Evolutionary conservation across 2,113 vertebrate species (phyloP), one percentile per base, ranked within the genome.

Genomic region (Trinectes maculatus): DNA sequence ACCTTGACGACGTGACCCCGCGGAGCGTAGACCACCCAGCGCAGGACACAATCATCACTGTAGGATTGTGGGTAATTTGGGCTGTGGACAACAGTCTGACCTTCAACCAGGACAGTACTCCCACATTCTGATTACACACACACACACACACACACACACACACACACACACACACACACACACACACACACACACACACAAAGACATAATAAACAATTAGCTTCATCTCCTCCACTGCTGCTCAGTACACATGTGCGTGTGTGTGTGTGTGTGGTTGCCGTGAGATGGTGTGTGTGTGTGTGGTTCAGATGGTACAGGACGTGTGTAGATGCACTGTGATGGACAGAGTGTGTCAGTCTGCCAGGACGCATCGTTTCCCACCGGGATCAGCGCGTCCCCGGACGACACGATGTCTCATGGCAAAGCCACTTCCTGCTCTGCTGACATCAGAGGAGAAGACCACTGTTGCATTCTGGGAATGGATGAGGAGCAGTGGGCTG

Each of bases 21-120:
- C 6, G 93, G 93, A 11, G 94, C 93, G 34, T 91, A 89, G 74
- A 95, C 79, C 42, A 94, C 75, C 94, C 96, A 96, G 3, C 86
- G 92, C 69, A 94, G 94, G 28, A 72, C 21, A 18, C 91, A 89
- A 82, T 85, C 51, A 43, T 93, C 85, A 26, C 60, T 89, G 82
- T 95, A 95, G 68, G 34, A 53, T 47, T 91, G 78, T 28, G 96
- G 95, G 68, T 94, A 92, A 74, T 87, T 79, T 74, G 87, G 83
- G 39, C 88, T 95, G 69, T 91, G 88, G 31, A 97, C 48, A 19
- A 65, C 31, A 42, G 85, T 91, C 77, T 92, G 91, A 69, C 91
- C 82, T 68, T 91, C 90, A 25, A 93, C 84, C 26, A 94, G 74
- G 39, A 91, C 89, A 59, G 94, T 54, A 24, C 87, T 89, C 24